Base-by-base conservation (phyloP, 2,113 vertebrate genomes). In the Rhipidura dahli region DNA sequence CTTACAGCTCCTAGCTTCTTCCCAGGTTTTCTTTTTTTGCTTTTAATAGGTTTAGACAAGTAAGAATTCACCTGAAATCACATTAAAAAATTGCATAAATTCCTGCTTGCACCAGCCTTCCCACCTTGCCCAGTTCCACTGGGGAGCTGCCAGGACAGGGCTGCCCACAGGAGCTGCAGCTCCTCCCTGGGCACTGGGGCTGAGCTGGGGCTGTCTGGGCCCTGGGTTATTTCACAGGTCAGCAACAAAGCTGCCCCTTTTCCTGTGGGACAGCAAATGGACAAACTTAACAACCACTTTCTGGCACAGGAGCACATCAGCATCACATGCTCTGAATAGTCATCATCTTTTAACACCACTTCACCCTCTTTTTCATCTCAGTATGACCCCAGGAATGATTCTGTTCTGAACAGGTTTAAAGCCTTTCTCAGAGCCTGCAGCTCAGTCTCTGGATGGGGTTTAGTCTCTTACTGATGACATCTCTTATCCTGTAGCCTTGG, bases 31-130 rank as follows among this genome's bases (percentile, higher is more conserved):
- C n/a, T n/a, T 39, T 37, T 83, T 49, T 49, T 66, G 4, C 17
- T 65, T 78, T 63, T 10, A 24, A 47, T 6, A 23, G 2, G 4
- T 68, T 87, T 42, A 54, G 30, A 17, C 11, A 59, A 71, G n/a
- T 22, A 73, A 42, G 30, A 78, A 69, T 9, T 54, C 26, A 30
- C 54, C 50, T 50, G 68, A 50, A 83, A 63, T 39, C 15, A 13
- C 35, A 19, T 61, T 3, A 9, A 30, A 57, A 72, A 44, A 54
- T 2, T 0, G 9, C 1, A 49, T 1, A 1, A 39, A 56, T 13
- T 28, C 22, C 28, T 57, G 28, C n/a, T 28, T 19, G 37, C 9
- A 0, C 23, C 30, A 5, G 13, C 1, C 5, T 9, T 44, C 37
- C 2, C 69, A 10, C 15, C 45, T 27, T 11, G 50, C 13, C 21